These are phyloP conservation scores for Drosophila suzukii DNA, from an alignment of 1,140 invertebrate genomes.

Conservation along the genomic window DNA sequence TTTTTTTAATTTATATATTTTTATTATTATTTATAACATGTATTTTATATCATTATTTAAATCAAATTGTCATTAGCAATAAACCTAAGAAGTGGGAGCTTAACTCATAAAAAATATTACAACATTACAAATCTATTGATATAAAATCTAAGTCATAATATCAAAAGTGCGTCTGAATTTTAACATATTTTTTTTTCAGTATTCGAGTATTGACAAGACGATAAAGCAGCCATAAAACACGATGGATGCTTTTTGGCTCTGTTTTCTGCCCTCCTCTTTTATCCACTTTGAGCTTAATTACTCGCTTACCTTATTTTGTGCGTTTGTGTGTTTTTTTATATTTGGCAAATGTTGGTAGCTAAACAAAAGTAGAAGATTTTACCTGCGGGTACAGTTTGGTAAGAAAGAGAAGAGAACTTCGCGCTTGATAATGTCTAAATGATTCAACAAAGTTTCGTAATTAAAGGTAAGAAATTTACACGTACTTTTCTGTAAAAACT, in stretches of 20 bases:
- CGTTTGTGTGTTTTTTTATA: constrained; percentile 16
- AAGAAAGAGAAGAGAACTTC: neutral
- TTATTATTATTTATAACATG: too few relatives aligned
- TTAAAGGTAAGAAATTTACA: neutral
- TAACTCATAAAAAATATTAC: too few relatives aligned
- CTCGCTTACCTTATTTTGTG: constrained; percentile 44
- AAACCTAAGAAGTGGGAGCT: too few relatives aligned
- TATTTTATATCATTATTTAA: too few relatives aligned
- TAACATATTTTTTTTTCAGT: neutral
- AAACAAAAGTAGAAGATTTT: constrained; percentile 14
- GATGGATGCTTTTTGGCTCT: constrained; percentile 29
- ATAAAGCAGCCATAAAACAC: constrained; percentile 40
- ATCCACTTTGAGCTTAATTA: constrained; percentile 53
- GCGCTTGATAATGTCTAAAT: constrained; percentile 1
- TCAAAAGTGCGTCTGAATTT: too few relatives aligned
- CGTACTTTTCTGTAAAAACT: neutral
- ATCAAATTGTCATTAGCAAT: too few relatives aligned
- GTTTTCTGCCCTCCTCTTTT: constrained; percentile 29
- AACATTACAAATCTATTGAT: too few relatives aligned
- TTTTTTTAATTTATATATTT: too few relatives aligned
- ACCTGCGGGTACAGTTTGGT: constrained; percentile 33
- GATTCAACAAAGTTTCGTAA: neutral
- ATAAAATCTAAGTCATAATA: too few relatives aligned
- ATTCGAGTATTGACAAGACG: constrained; percentile 39
- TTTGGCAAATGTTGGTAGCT: constrained; percentile 33